A percentile compares a stretch with the other conserved stretches of the same genome.
Evolutionary conservation across 2,888 invertebrate species (phyloP).

Genomic region (Tetranychus truncatus): DNA sequence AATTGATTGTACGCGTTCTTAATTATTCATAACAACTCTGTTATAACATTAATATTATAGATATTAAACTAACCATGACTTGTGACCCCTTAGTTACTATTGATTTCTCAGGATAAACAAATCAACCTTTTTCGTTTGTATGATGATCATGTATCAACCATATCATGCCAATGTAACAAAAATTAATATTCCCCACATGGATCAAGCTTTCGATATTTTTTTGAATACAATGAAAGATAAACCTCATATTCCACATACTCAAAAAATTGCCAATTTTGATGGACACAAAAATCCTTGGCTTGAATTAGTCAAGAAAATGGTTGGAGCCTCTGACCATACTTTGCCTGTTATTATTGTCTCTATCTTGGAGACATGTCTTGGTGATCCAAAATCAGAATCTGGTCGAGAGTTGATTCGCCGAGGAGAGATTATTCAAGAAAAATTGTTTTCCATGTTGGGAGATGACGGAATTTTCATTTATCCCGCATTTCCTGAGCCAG

Average conservation of each 20-base stretch:
- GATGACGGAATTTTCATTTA: constrained; percentile 65
- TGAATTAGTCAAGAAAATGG: constrained; percentile 51
- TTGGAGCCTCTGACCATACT: constrained; percentile 60
- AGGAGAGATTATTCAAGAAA: constrained; percentile 3
- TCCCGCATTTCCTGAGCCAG: constrained; percentile 71
- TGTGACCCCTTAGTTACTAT: not conserved
- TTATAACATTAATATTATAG: too few relatives aligned
- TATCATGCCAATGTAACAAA: not conserved
- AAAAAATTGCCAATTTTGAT: constrained; percentile 26
- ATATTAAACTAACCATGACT: not conserved
- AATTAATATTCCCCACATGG: not conserved
- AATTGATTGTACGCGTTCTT: not conserved
- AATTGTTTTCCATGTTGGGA: not conserved
- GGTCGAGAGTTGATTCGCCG: not conserved
- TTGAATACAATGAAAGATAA: constrained; percentile 1
- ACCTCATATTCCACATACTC: constrained; percentile 16
- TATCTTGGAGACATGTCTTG: not conserved
- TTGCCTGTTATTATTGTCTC: constrained; percentile 32
- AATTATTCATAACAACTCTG: not conserved
- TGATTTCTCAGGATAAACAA: not conserved
- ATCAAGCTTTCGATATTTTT: constrained; percentile 11
- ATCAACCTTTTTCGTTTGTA: too few relatives aligned
- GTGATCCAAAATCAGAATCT: not conserved
- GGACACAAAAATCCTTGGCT: constrained; percentile 36
- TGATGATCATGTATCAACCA: too few relatives aligned